These are phyloP conservation scores for Zapus hudsonius DNA, from an alignment of 2,113 vertebrate species.

Conservation along the genomic window DNA sequence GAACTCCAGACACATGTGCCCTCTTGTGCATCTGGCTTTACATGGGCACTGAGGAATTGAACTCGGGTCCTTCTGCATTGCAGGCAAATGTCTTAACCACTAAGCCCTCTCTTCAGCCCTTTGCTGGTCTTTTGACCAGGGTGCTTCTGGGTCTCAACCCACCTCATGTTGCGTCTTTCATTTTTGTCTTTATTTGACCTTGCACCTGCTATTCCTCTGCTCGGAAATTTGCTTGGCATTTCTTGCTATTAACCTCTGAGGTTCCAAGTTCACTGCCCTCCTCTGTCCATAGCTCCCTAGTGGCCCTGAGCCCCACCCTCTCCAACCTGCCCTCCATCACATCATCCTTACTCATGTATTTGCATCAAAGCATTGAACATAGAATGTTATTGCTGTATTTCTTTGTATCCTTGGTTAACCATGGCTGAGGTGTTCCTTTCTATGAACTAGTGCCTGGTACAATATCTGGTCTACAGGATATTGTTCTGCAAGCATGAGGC, in stretches of 20 bases:
- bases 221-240: neutral
- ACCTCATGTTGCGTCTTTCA: no score
- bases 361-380: neutral
- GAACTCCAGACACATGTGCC: no score
- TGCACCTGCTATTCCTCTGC: neutral
- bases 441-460: neutral
- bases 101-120: no score
- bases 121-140: neutral
- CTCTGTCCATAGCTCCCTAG: neutral
- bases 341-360: neutral
- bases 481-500: no score
- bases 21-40: no score
- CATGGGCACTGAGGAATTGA: no score
- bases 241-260: no score
- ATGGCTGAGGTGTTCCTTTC: neutral
- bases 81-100: no score
- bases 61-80: no score
- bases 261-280: neutral
- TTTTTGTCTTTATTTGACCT: neutral
- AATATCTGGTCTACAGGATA: neutral
- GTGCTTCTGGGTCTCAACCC: neutral
- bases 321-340: neutral
- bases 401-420: neutral
- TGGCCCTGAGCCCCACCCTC: neutral
- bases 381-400: neutral